Evolutionary conservation across 2,113 vertebrate genomes (phyloP), one percentile per base, ranked within the genome.

Genomic region (Rhea americana): DNA sequence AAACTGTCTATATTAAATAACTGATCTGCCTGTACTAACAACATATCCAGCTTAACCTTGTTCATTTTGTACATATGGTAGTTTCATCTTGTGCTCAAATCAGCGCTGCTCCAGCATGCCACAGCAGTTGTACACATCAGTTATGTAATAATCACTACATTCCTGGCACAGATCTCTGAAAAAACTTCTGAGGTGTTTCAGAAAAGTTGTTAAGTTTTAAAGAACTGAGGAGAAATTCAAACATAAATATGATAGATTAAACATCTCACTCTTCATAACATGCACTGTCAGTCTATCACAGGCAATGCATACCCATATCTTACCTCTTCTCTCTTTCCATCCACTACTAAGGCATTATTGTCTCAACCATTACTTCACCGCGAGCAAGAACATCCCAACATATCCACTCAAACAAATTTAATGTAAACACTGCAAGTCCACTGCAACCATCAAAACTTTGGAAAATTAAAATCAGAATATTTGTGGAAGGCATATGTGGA

Each of bases 181-280:
- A 87, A 94, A 87, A 56, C 74, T 95, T 89, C 83, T 68, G 39
- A 53, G 74, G 39, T 90, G 66, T 79, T 93, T 87, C 58, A 62
- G 68, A 67, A 79, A 91, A 35, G 70, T 79, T 84, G 53, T 75
- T 87, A 89, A 82, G 62, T 67, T 94, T 93, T 76, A 82, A 37
- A 83, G 58, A 94, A 89, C 19, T 39, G 76, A 76, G 55, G 41
- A 92, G 62, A 92, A 87, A 73, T 26, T 76, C 5, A 25, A 86
- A 93, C 2, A 0, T 56, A 71, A 93, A 53, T 30, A 72, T 5
- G 5, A 56, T 8, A 89, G 32, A 92, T 87, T 78, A 92, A 95
- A 89, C 86, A 79, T 43, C 66, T 61, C 73, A 92, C 35, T 65
- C 32, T 43, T 61, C 51, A 39, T 81, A 93, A 68, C 25, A 24